Evolutionary conservation across 2,113 vertebrate species (phyloP), one percentile per base, ranked within the genome.

Genomic region (Triplophysa dalaica): DNA sequence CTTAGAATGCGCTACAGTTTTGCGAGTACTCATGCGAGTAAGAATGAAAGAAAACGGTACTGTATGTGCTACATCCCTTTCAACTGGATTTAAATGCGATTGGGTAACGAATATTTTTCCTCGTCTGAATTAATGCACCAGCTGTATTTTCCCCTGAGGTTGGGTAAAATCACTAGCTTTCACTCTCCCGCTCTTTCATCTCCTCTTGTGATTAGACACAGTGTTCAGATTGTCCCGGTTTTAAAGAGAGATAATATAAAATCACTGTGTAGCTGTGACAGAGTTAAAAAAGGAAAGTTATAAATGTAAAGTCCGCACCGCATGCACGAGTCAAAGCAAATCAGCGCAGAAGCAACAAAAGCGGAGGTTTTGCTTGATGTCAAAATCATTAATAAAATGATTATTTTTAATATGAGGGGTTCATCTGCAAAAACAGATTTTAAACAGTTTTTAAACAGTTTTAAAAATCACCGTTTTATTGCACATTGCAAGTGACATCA

Each of bases 51-150:
- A 68, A 26, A 81, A 74, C 77, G 63, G 43, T 45, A 75, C 50
- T 52, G 54, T 41, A 78, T 11, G 21, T 81, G 58, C 58, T 67
- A 81, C 63, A 69, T 78, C 69, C 22, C 41, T 78, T 69, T 77
- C 80, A 75, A 81, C 43, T 69, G 65, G 70, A 80, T 66, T 67
- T 58, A 73, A 50, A 66, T 74, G 29, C 66, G 79, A 52, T 45
- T 62, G 48, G 50, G 82, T 24, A 61, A 74, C 67, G 38, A 48
- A n/a, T 41, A 67, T 60, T 74, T 77, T 78, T 62, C 14, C 62
- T 72, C 65, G 67, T 81, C 62, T 69, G 79, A 75, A 84, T 84
- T 81, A 26, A 84, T 74, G 72, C 66, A 61, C 82, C 78, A 77
- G 74, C 68, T 84, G 75, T 54, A 75, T 65, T 60, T 64, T 24